phyloP scores from a whole-genome alignment of 2,797 vertebrate species.

The Chloroceryle inda region DNA sequence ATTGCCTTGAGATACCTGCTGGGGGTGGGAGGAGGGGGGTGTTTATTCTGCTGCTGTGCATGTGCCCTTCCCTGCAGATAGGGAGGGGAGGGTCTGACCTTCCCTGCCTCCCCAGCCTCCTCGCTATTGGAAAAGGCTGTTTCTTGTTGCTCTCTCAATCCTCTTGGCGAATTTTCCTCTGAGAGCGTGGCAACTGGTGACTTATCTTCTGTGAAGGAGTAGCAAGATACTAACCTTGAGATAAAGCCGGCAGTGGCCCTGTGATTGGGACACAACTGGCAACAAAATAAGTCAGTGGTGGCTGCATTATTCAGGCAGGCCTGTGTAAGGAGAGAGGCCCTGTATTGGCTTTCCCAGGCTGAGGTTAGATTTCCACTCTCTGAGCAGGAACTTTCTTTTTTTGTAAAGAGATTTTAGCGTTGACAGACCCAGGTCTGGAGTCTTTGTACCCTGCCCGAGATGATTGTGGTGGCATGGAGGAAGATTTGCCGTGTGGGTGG shows the following conservation, averaged over 20 bases:
- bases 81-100: background rate
- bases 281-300: too few relatives aligned
- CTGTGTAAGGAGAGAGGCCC: background rate
- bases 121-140: accelerated
- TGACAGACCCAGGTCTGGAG: background rate
- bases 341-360: background rate
- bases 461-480: background rate
- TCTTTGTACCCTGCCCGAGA: background rate
- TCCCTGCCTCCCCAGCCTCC: background rate
- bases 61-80: background rate
- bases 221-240: background rate
- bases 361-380: background rate
- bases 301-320: background rate
- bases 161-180: accelerated
- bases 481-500: background rate
- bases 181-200: background rate
- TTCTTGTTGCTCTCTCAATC: background rate
- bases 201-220: background rate
- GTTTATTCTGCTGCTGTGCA: background rate
- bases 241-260: background rate
- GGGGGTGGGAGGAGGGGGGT: background rate
- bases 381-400: background rate
- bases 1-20: background rate
- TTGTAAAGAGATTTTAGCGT: accelerated
- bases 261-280: background rate